Base-by-base conservation (phyloP, 2,888 invertebrate species). In the Aphelenchoides bicaudatus region DNA sequence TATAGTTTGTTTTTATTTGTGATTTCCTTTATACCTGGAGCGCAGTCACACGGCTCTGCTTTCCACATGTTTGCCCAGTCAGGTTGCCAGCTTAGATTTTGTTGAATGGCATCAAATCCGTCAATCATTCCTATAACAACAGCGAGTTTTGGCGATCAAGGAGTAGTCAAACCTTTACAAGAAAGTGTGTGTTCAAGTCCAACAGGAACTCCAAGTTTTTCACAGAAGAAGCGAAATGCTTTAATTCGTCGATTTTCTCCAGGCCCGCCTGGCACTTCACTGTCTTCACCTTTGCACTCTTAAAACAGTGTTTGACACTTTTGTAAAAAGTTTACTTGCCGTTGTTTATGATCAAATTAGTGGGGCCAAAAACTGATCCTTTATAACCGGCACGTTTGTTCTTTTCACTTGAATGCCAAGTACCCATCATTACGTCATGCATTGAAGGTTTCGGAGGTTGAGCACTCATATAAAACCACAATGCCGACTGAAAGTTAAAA, bases 391-490 rank as follows among this genome's bases (percentile, higher is more conserved):
- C 59, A 13, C 37, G 29, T 6, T 38, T 27, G 51, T 67, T 68
- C 25, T 56, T 51, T 8, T 31, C 51, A 0, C 70, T 67, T 4
- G 72, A 63, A 5, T 65, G 58, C 75, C 75, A 75, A 21, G 68
- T 67, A 3, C 74, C 76, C 67, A 75, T 67, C 5, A 76, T 66
- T 29, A 76, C 72, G 50, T 75, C 74, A 58, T 76, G 75, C 76
- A 76, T 76, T 6, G 77, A 70, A 2, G 76, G 76, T 46, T 76
- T 76, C 39, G 76, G 76, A 21, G 76, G 76, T 43, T 75, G 75
- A n/a, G 76, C 73, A 6, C 73, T 76, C 75, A 75, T 76, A 61
- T 74, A 75, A 59, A 75, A 75, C 71, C 72, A 74, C 3, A 66
- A 10, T 5, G 74, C n/a, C n/a, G n/a, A n/a, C n/a, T n/a, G n/a